Conservation (phyloP, 2,113 vertebrate species). For the Gnathonemus echidnorhynchus region DNA sequence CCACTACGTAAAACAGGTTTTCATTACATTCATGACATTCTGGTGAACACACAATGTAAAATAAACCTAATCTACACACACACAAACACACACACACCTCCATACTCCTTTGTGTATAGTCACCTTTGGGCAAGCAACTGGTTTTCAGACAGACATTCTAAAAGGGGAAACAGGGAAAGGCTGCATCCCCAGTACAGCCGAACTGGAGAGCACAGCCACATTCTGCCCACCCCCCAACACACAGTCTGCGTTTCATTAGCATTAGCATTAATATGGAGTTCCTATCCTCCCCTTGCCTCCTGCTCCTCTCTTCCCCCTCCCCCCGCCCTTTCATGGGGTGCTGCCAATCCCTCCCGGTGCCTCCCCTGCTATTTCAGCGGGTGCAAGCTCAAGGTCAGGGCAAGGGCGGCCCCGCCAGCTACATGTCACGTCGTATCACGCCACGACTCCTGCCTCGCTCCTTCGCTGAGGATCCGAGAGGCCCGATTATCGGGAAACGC, state of each 20-base stretch:
- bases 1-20: no score
- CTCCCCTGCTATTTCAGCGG: background rate
- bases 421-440: constrained; percentile 17
- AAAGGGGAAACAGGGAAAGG: background rate
- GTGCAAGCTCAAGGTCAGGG: constrained; percentile 30
- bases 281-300: constrained; percentile 10
- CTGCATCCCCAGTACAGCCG: background rate
- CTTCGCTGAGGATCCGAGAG: constrained; percentile 23
- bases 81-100: background rate
- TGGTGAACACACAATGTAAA: no score
- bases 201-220: background rate
- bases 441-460: constrained; percentile 18
- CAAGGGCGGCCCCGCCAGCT: background rate
- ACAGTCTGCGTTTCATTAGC: background rate
- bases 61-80: background rate
- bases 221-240: background rate
- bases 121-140: background rate
- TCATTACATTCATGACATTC: no score
- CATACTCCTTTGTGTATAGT: background rate
- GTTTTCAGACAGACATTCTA: background rate
- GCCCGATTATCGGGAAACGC: constrained; percentile 29
- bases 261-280: constrained; percentile 21
- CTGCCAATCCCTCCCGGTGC: background rate
- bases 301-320: background rate
- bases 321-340: background rate